A percentile compares a stretch with the other conserved stretches of the same genome.
These are phyloP conservation scores for Saturnia pavonia DNA, from an alignment of 2,888 invertebrate species.

Conservation along the genomic window DNA sequence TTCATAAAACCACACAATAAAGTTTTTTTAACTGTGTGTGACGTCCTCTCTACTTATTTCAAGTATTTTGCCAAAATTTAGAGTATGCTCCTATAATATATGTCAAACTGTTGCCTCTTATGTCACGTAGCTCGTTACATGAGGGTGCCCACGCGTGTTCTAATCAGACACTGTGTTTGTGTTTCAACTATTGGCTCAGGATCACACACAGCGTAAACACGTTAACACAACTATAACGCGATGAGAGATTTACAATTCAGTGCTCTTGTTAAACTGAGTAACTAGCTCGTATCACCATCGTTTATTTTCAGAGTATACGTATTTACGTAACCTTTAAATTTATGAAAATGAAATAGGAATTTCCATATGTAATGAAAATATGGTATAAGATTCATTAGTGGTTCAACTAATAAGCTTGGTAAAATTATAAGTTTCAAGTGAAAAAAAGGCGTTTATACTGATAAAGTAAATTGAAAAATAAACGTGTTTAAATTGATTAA, in stretches of 20 bases:
- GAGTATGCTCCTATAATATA: neutral
- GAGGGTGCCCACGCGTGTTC: slow-evolving; percentile 25
- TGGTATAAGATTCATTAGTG: neutral
- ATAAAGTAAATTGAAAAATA: no score
- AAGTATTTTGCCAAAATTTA: neutral
- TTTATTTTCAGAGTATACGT: slow-evolving; percentile 4
- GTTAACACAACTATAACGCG: slow-evolving; percentile 21
- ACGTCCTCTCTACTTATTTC: neutral
- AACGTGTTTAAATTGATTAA: no score
- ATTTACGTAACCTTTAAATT: neutral
- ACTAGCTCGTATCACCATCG: neutral
- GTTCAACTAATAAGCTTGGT: neutral
- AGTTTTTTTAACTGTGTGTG: slow-evolving; percentile 3
- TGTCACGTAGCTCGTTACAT: slow-evolving; percentile 14
- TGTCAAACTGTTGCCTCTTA: slow-evolving; percentile 12
- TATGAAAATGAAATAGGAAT: neutral
- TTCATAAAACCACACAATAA: no score
- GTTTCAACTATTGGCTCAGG: slow-evolving; percentile 21
- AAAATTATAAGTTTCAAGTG: neutral
- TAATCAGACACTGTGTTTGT: slow-evolving; percentile 31
- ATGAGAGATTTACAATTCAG: slow-evolving; percentile 22
- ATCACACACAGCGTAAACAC: slow-evolving; percentile 26
- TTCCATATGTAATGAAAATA: neutral
- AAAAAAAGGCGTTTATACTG: neutral
- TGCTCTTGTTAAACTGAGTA: slow-evolving; percentile 5